A percentile compares a stretch with the other conserved stretches of the same genome.
phyloP scores from a whole-genome alignment of 2,797 vertebrate genomes.

The Simalia tracyae region DNA sequence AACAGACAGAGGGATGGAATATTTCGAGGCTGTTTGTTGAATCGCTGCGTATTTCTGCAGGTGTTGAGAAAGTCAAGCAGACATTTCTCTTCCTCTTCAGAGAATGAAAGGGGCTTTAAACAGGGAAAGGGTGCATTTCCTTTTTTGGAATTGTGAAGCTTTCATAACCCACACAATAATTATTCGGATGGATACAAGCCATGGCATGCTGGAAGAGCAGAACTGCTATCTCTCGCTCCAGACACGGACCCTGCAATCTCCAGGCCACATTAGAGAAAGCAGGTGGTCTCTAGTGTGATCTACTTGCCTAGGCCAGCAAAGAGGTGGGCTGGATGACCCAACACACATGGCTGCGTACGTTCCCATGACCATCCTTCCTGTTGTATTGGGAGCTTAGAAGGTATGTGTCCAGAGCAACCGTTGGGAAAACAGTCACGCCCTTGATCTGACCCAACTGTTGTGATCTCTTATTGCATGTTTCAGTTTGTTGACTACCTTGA shows the following conservation, averaged over 20 bases:
- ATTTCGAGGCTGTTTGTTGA: constrained; percentile 18
- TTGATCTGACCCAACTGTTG: background rate
- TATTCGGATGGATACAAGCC: background rate
- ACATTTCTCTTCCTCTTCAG: background rate
- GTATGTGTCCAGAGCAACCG: background rate
- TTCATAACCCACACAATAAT: background rate
- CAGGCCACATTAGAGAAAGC: background rate
- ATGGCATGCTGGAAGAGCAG: background rate
- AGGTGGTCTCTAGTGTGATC: background rate
- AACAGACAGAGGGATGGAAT: constrained; percentile 28
- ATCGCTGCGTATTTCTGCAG: constrained; percentile 24
- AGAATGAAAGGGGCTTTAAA: background rate
- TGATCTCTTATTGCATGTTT: background rate
- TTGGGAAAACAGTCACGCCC: no score
- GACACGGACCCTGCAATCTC: background rate
- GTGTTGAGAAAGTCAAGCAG: constrained; percentile 5
- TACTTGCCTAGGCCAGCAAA: background rate
- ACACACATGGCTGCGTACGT: no score
- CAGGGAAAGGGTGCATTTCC: background rate
- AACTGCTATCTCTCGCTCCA: background rate
- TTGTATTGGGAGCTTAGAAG: background rate
- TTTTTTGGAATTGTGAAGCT: background rate
- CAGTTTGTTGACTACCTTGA: background rate
- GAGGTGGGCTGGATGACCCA: no score
- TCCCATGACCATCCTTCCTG: background rate